Evolutionary conservation across 2,888 invertebrate genomes (phyloP).

Genomic region (Uloborus plumipes): DNA sequence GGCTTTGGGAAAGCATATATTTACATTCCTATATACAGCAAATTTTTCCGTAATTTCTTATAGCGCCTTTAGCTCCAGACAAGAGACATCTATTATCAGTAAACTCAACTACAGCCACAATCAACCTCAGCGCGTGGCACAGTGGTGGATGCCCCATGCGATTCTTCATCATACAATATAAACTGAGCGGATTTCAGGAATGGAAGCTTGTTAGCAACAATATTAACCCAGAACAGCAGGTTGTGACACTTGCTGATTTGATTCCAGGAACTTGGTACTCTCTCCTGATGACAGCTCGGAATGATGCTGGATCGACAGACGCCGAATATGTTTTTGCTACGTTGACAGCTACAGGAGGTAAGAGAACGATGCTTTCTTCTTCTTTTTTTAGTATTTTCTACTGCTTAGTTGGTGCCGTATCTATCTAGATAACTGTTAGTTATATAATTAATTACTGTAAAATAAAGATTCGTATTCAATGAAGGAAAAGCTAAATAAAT

Average conservation of each 20-base stretch:
- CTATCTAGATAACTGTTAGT: too few species aligned
- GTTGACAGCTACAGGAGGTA: slow-evolving; percentile 93
- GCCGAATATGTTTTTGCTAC: slow-evolving; percentile 97
- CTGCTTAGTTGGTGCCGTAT: too few species aligned
- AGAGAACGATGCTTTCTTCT: slow-evolving; percentile 68
- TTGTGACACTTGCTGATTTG: slow-evolving; percentile 76
- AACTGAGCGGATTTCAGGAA: slow-evolving; percentile 74
- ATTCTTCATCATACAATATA: slow-evolving; percentile 92
- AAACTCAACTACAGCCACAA: slow-evolving; percentile 89
- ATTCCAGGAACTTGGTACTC: slow-evolving; percentile 96
- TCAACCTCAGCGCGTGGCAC: slow-evolving; percentile 93
- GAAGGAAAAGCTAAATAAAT: too few species aligned
- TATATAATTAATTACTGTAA: too few species aligned
- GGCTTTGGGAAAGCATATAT: background rate
- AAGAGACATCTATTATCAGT: slow-evolving; percentile 92
- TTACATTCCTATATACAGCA: background rate
- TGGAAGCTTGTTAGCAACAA: slow-evolving; percentile 96
- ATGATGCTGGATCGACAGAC: slow-evolving; percentile 95
- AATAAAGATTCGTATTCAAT: too few species aligned
- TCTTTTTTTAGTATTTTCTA: too few species aligned
- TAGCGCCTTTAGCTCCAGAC: slow-evolving; percentile 90
- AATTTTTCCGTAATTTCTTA: background rate
- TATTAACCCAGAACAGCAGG: slow-evolving; percentile 79
- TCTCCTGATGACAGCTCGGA: slow-evolving; percentile 83
- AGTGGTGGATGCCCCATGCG: slow-evolving; percentile 96